Percentiles rank a stretch among this genome's conserved stretches.
Evolutionary conservation across 92 coral and sea anemone genomes (phyloP).

Genomic region (Ricordea florida): DNA sequence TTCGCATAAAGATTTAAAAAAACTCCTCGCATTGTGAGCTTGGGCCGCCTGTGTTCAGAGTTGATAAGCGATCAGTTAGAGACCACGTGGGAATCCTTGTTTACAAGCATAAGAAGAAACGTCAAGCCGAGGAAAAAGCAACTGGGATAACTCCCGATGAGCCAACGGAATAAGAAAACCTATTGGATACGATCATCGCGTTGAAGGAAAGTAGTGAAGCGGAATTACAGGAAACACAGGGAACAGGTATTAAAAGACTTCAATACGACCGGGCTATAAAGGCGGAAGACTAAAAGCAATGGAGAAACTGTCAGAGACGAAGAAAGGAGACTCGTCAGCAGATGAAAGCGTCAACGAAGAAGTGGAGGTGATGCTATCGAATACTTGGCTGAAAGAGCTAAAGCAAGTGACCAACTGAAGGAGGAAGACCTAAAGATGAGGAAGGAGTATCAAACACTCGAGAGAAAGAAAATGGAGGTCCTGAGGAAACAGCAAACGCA

Average conservation of each 20-base stretch:
- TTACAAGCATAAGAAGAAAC: constrained; percentile 36
- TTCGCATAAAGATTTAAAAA: too few relatives aligned
- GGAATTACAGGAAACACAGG: constrained; percentile 13
- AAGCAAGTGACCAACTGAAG: not conserved
- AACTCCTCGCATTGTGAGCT: too few relatives aligned
- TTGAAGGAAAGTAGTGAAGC: constrained; percentile 30
- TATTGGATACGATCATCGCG: constrained; percentile 11
- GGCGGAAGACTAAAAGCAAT: constrained; percentile 46
- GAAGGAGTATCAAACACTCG: not conserved
- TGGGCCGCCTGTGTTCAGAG: too few relatives aligned
- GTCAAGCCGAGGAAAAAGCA: constrained; percentile 37
- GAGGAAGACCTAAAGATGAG: not conserved
- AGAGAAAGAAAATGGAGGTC: constrained; percentile 15
- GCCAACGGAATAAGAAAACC: constrained; percentile 25
- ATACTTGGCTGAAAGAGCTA: constrained; percentile 36
- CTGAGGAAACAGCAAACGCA: not conserved
- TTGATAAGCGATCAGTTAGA: constrained; percentile 7
- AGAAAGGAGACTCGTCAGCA: constrained; percentile 22
- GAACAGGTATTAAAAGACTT: not conserved
- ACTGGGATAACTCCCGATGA: constrained; percentile 40
- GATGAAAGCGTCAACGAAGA: constrained; percentile 17
- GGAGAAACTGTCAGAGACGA: constrained; percentile 36
- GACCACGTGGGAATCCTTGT: constrained; percentile 5
- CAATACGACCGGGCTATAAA: constrained; percentile 30
- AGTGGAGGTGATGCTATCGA: constrained; percentile 46